Evolutionary conservation across 2,797 vertebrate genomes (phyloP).

Genomic region (Crotalus adamanteus): DNA sequence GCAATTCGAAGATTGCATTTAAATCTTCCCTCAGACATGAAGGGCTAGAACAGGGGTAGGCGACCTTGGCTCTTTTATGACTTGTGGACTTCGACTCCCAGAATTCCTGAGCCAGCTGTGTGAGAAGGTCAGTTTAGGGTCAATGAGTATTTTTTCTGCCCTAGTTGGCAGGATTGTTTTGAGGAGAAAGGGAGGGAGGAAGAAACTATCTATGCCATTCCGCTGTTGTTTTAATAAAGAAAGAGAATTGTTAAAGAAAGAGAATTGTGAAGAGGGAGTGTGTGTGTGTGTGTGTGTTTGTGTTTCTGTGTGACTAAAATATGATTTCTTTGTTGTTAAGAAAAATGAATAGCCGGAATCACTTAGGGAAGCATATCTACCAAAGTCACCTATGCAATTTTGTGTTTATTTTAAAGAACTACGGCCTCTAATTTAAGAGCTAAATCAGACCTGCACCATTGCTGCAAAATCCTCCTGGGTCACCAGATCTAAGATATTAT

Average conservation of each 20-base stretch:
- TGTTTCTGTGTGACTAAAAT: neutral
- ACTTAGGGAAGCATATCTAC: neutral
- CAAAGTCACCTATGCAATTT: neutral
- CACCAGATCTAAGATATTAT: conserved; percentile 85
- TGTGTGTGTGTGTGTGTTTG: neutral
- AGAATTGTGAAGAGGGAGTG: neutral
- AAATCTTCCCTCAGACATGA: neutral
- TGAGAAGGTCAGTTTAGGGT: neutral
- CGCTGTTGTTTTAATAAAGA: neutral
- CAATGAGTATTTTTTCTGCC: neutral
- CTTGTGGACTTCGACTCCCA: no score
- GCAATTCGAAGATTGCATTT: neutral
- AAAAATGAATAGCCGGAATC: neutral
- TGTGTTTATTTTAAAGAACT: neutral
- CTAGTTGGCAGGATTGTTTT: neutral
- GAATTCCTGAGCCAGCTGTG: no score
- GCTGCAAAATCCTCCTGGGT: conserved; percentile 74
- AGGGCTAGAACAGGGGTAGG: neutral
- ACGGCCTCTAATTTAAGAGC: neutral
- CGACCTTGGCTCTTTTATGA: no score
- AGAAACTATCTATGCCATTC: neutral
- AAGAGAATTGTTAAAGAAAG: neutral
- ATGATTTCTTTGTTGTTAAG: neutral
- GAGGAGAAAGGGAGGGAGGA: neutral
- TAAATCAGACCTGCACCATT: conserved; percentile 47